Percentiles rank a stretch among this genome's conserved stretches.
Conservation (phyloP, 2,888 invertebrate species). For the Agrotis puta region DNA sequence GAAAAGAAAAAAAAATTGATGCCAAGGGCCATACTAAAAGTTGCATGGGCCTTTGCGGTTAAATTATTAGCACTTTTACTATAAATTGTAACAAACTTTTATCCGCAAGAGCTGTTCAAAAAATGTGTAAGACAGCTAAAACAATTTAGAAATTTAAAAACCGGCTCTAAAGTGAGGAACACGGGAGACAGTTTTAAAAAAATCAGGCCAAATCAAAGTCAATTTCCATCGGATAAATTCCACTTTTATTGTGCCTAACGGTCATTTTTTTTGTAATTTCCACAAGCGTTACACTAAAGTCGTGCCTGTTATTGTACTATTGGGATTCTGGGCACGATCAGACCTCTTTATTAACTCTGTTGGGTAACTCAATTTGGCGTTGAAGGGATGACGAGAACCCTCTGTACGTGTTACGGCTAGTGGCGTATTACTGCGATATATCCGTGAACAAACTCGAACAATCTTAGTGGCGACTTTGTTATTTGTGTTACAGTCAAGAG, state of each 20-base stretch:
- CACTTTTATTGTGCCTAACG: constrained; percentile 1
- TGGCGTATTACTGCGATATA: constrained; percentile 73
- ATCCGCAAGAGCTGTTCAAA: too few species aligned
- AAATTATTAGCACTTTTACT: too few species aligned
- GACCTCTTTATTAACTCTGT: constrained; percentile 86
- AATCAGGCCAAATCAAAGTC: background rate
- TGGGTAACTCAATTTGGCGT: constrained; percentile 87
- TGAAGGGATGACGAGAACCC: constrained; percentile 85
- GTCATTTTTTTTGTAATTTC: constrained; percentile 74
- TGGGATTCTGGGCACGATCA: constrained; percentile 80
- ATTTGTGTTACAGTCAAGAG: constrained; percentile 16
- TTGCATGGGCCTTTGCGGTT: too few species aligned
- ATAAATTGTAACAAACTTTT: too few species aligned
- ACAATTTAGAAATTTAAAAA: background rate
- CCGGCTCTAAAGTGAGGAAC: background rate
- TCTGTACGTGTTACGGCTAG: constrained; percentile 80
- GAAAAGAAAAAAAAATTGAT: too few species aligned
- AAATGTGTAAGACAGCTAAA: too few species aligned
- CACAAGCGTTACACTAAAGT: constrained; percentile 73
- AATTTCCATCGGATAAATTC: background rate
- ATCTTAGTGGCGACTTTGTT: constrained; percentile 61
- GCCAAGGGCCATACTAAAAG: too few species aligned
- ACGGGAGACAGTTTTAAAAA: too few species aligned
- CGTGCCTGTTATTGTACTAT: constrained; percentile 72
- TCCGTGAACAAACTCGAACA: constrained; percentile 70